Percentiles rank a stretch among this genome's conserved stretches.
These are phyloP conservation scores for Seriola quinqueradiata DNA, from an alignment of 2,113 vertebrate genomes.

Conservation along the genomic window DNA sequence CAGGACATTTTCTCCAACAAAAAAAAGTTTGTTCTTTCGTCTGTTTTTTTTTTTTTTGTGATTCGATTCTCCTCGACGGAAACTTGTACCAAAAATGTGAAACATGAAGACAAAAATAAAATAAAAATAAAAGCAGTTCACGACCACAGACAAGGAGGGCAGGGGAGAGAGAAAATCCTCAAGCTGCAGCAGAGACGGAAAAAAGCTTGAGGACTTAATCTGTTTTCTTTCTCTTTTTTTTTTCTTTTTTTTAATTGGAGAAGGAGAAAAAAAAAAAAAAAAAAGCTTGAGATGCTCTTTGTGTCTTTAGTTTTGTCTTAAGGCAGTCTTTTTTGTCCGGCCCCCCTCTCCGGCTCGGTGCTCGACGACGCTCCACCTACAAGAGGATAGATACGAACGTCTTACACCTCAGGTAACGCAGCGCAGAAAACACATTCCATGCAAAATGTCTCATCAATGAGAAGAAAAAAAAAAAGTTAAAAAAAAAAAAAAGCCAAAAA, in stretches of 20 bases:
- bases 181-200: conserved; percentile 58
- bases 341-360: conserved; percentile 79
- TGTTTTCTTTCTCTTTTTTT: conserved; percentile 68
- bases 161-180: conserved; percentile 55
- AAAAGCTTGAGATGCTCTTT: conserved; percentile 69
- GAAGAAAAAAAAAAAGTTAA: conserved; percentile 18
- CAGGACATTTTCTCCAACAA: conserved; percentile 26
- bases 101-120: conserved; percentile 48
- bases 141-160: conserved; percentile 61
- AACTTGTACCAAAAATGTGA: conserved; percentile 56
- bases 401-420: conserved; percentile 85
- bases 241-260: conserved; percentile 68
- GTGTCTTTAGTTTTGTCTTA: conserved; percentile 83
- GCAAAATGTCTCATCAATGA: conserved; percentile 79
- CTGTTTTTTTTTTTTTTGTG: conserved; percentile 18
- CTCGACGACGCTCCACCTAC: conserved; percentile 85
- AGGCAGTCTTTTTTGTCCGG: conserved; percentile 86
- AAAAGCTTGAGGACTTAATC: conserved; percentile 65
- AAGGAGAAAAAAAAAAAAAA: conserved; percentile 31
- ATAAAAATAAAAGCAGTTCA: conserved; percentile 49
- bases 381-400: conserved; percentile 85
- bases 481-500: conserved; percentile 54
- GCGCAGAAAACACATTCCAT: conserved; percentile 81
- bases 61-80: conserved; percentile 44
- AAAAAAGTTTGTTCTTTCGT: conserved; percentile 38